Percentiles rank a stretch among this genome's conserved stretches.
phyloP scores from a whole-genome alignment of 1,140 invertebrate species.

The Bradysia coprophila region DNA sequence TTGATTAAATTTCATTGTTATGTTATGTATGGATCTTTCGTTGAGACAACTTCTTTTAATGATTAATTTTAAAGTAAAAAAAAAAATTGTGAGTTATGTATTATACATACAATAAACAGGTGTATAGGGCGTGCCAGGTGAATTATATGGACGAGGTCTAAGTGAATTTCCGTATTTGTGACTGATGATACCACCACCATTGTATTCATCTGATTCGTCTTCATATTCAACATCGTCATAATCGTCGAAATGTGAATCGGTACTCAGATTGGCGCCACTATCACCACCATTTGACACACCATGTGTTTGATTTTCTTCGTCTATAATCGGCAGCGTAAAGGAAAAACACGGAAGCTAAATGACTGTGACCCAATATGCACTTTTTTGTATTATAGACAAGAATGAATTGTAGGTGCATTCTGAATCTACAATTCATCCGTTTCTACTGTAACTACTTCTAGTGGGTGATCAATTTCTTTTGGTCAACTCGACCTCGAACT shows the following conservation, averaged over 20 bases:
- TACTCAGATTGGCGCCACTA: background rate
- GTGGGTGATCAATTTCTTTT: no score
- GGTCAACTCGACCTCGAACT: no score
- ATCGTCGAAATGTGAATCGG: no score
- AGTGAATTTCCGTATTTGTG: conserved; percentile 6
- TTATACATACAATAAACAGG: conserved; percentile 3
- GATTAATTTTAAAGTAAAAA: no score
- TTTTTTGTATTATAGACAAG: no score
- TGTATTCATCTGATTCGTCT: conserved; percentile 12
- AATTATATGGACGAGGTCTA: conserved; percentile 5
- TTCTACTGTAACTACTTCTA: no score
- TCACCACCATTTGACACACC: conserved; percentile 16
- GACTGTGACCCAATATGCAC: conserved; percentile 32
- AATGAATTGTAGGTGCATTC: no score
- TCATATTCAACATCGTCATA: conserved; percentile 12
- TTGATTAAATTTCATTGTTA: no score
- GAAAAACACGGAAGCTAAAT: conserved; percentile 63
- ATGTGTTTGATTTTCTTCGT: conserved; percentile 22
- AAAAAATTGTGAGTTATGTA: no score
- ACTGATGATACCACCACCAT: conserved; percentile 18
- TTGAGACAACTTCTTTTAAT: no score
- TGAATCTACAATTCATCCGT: no score
- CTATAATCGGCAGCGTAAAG: conserved; percentile 63
- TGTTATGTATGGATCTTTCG: no score
- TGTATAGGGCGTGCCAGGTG: conserved; percentile 8